phyloP scores from a whole-genome alignment of 2,113 vertebrate genomes.

The Bostrychus sinensis region DNA sequence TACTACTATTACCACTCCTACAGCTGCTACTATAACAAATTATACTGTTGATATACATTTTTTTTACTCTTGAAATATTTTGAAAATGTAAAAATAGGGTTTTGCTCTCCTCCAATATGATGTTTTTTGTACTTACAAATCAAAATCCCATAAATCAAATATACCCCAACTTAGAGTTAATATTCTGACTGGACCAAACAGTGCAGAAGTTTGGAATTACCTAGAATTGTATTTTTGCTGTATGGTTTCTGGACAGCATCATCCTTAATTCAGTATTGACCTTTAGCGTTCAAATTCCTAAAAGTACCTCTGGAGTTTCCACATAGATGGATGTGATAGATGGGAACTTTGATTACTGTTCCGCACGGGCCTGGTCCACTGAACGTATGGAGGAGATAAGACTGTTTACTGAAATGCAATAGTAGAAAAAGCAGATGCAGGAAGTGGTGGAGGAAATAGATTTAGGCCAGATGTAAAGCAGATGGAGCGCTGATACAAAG shows the following conservation, averaged over 20 bases:
- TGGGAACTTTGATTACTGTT: background rate
- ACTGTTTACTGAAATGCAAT: slow-evolving; percentile 7
- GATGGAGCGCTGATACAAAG: slow-evolving; percentile 2
- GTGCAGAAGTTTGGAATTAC: background rate
- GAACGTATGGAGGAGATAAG: slow-evolving; percentile 4
- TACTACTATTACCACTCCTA: too few relatives aligned
- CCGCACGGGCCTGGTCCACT: background rate
- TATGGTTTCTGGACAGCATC: background rate
- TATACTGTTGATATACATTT: too few relatives aligned
- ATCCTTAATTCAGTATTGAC: background rate
- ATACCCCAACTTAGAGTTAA: too few relatives aligned
- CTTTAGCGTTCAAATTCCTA: background rate
- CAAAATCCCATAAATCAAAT: too few relatives aligned
- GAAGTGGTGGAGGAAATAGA: slow-evolving; percentile 13
- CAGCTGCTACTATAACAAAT: too few relatives aligned
- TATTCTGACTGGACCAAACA: too few relatives aligned
- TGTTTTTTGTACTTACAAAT: too few relatives aligned
- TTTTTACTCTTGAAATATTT: too few relatives aligned
- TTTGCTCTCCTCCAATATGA: too few relatives aligned
- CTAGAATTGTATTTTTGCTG: too few relatives aligned
- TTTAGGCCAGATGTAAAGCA: slow-evolving; percentile 7
- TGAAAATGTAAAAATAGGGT: too few relatives aligned
- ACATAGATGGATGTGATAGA: background rate
- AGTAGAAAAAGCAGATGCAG: slow-evolving; percentile 10
- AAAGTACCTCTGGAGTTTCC: background rate